phyloP scores from a whole-genome alignment of 2,113 vertebrate genomes.

The Tragelaphus strepsiceros region DNA sequence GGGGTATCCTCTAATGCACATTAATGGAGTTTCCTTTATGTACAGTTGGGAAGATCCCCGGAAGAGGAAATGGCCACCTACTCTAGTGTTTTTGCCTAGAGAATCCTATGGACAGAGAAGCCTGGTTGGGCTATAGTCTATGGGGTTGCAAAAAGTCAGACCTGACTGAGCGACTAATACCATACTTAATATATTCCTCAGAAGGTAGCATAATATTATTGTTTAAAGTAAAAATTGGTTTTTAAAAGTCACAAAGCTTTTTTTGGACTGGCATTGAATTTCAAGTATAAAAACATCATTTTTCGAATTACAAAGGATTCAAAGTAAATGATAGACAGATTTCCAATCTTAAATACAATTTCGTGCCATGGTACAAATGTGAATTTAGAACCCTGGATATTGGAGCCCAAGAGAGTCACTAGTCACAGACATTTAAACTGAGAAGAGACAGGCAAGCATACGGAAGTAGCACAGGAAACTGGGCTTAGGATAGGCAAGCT shows the following conservation, averaged over 20 bases:
- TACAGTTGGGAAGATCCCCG: background rate
- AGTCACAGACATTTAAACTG: background rate
- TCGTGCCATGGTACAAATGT: background rate
- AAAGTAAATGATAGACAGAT: background rate
- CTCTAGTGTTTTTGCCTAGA: background rate
- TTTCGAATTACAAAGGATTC: background rate
- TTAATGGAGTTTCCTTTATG: background rate
- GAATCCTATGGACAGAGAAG: background rate
- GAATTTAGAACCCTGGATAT: background rate
- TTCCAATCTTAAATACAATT: background rate
- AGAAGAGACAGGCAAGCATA: background rate
- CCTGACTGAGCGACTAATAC: rapidly evolving
- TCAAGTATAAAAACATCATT: background rate
- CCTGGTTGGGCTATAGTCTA: background rate
- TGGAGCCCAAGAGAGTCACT: background rate
- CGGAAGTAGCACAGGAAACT: background rate
- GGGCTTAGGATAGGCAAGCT: background rate
- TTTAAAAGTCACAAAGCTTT: background rate
- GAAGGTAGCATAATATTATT: background rate
- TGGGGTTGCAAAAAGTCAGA: background rate
- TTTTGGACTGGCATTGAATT: background rate
- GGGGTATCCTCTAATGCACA: background rate
- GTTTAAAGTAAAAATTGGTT: background rate
- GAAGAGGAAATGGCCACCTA: background rate
- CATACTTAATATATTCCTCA: background rate